A percentile compares a stretch with the other conserved stretches of the same genome.
Conservation (phyloP, 2,797 vertebrate genomes). For the Semotilus atromaculatus region DNA sequence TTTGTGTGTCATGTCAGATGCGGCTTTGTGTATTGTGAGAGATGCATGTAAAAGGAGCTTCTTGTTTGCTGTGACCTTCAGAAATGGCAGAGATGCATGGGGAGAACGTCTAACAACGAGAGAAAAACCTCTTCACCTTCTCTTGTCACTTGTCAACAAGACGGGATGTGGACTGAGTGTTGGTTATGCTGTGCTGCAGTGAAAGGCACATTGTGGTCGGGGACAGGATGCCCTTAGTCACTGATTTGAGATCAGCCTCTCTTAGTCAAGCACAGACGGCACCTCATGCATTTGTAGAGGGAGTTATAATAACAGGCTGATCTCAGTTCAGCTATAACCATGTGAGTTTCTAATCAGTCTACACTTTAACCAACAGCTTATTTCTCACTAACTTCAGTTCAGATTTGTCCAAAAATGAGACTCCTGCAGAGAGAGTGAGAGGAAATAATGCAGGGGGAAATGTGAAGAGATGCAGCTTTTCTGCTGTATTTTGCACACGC, state of each 20-base stretch:
- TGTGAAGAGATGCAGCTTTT: constrained; percentile 30
- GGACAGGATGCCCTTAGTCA: constrained; percentile 20
- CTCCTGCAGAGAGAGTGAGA: constrained; percentile 16
- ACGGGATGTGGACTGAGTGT: constrained; percentile 2
- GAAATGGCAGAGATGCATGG: constrained; percentile 21
- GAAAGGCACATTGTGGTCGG: constrained; percentile 50
- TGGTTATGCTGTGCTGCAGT: constrained; percentile 3
- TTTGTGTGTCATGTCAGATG: constrained; percentile 59
- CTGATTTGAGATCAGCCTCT: constrained; percentile 16
- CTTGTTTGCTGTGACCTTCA: constrained; percentile 67
- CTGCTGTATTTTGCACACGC: constrained; percentile 32
- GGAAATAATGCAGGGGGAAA: constrained; percentile 5
- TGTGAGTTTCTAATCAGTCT: constrained; percentile 12
- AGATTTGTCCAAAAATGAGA: constrained; percentile 15
- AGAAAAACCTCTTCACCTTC: constrained; percentile 28
- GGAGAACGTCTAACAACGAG: neutral
- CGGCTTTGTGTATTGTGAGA: constrained; percentile 62
- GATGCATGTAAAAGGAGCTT: constrained; percentile 55
- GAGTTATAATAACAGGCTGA: constrained; percentile 7
- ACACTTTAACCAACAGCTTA: constrained; percentile 8
- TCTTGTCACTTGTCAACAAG: constrained; percentile 31
- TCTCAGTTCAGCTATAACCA: constrained; percentile 18
- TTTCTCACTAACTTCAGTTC: constrained; percentile 2
- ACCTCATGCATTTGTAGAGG: neutral
- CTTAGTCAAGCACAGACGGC: neutral